Conservation (phyloP, 2,888 invertebrate genomes). For the Portevinia maculata region DNA sequence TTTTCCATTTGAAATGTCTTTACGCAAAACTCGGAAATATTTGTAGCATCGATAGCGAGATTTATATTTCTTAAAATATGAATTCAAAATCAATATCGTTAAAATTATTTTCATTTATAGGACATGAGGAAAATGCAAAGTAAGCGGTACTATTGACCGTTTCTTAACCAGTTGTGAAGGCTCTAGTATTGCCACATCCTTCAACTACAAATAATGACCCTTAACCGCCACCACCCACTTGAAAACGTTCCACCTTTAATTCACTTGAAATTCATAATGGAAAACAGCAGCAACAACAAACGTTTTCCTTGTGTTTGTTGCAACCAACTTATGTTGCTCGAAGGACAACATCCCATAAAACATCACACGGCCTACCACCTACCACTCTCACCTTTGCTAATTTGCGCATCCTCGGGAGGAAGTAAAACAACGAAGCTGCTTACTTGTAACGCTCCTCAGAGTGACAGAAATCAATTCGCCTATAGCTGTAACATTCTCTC, state of each 20-base stretch:
- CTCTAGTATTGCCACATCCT: no score
- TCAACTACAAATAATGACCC: constrained; percentile 3
- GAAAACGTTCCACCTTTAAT: no score
- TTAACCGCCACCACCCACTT: constrained; percentile 2
- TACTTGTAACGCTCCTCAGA: constrained; percentile 60
- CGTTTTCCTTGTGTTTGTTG: constrained; percentile 29
- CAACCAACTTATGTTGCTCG: constrained; percentile 33
- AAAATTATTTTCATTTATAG: no score
- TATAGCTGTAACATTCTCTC: constrained; percentile 23
- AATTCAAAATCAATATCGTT: no score
- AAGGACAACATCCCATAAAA: constrained; percentile 34
- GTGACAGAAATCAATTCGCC: constrained; percentile 65
- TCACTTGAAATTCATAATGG: neutral
- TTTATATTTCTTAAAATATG: no score
- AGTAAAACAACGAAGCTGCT: constrained; percentile 69
- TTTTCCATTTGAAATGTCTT: no score
- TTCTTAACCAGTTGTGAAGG: no score
- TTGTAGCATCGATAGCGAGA: no score
- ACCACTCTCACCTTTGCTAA: neutral
- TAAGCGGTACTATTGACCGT: no score
- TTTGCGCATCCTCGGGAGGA: constrained; percentile 18
- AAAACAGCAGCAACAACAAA: constrained; percentile 29
- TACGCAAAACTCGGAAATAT: no score
- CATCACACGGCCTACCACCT: constrained; percentile 19
- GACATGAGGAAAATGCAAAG: no score